Conservation (phyloP, 2,113 vertebrate species). For the Engraulis encrasicolus region DNA sequence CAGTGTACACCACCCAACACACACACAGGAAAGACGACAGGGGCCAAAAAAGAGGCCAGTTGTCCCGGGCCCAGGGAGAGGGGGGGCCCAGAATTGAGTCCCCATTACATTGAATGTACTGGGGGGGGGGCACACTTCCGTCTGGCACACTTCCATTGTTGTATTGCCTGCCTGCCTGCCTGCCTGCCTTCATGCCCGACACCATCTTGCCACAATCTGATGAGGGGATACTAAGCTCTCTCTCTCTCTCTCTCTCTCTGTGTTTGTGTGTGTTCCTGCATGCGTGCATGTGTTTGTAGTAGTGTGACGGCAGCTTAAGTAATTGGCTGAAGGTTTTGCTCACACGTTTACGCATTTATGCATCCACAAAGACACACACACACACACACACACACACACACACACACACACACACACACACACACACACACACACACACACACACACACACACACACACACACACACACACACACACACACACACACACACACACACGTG, state of each 20-base stretch:
- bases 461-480: neutral
- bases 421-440: neutral
- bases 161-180: no score
- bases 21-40: no score
- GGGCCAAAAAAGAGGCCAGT: no score
- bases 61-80: no score
- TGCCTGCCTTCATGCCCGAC: no score
- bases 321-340: conserved; percentile 34
- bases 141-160: neutral
- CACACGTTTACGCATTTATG: no score
- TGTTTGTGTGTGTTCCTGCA: no score
- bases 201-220: conserved; percentile 35
- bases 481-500: neutral
- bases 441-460: neutral
- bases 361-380: neutral
- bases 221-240: conserved; percentile 17
- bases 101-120: neutral
- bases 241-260: no score
- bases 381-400: neutral
- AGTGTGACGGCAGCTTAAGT: conserved; percentile 22
- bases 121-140: no score
- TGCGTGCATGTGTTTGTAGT: neutral
- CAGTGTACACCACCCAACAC: no score
- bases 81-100: no score
- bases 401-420: neutral